Base-by-base conservation (phyloP, 2,888 invertebrate species). In the Sepioteuthis lessoniana region DNA sequence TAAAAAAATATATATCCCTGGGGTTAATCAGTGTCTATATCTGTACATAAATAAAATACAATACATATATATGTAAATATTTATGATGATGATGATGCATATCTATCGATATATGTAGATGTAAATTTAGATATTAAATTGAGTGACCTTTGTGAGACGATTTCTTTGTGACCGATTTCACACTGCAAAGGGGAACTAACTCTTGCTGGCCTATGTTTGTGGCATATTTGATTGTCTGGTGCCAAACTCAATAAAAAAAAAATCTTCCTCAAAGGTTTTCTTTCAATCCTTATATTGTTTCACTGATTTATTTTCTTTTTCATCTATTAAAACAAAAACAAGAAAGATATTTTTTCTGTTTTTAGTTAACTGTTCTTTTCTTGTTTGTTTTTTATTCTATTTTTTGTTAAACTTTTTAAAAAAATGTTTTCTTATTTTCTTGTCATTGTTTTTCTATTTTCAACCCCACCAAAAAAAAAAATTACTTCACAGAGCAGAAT, bases 91-190 rank as follows among this genome's bases (percentile, higher is more conserved):
- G 42, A 42, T 42, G 42, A 42, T 42, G 42, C 3, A 5, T 3
- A 42, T 42, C 4, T 91, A 91, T 91, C 38, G 38, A 91, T 38
- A 42, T 91, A 38, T 91, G 46, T 46, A 38, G 38, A 8, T 91
- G 46, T 91, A 42, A 42, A 91, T 91, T 28, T 91, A 91, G 28
- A 91, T 91, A 38, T 91, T 76, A n/a, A 76, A 76, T 76, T 76
- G 35, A 35, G 76, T 76, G 76, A 76, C 76, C 3, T 76, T 76
- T 35, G n/a, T 35, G 76, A 55, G 55, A 55, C 25, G 55, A 55
- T 55, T 25, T 55, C 25, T 55, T 25, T 55, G 55, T 55, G 28
- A 55, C 4, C 25, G 25, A 55, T 21, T 55, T 55, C 55, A 25
- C 25, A 76, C 16, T 76, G n/a, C 76, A 76, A 76, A 76, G 76